phyloP scores from a whole-genome alignment of 2,888 invertebrate genomes.

The Coecobrya sp. region DNA sequence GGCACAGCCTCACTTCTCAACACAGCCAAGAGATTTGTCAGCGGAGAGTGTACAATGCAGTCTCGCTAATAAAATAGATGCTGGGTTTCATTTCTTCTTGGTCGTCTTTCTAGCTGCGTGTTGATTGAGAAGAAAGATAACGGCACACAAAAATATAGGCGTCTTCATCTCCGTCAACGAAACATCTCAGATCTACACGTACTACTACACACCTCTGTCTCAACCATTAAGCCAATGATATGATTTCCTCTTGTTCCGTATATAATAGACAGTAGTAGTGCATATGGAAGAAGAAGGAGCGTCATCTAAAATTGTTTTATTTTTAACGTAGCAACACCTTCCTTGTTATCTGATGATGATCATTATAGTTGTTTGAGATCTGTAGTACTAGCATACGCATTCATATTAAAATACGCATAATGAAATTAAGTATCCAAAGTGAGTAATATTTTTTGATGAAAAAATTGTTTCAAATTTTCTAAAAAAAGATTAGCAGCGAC shows the following conservation, averaged over 20 bases:
- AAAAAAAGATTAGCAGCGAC: no score
- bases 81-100: neutral
- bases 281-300: neutral
- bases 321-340: conserved; percentile 7
- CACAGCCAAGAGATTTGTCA: conserved; percentile 52
- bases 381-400: no score
- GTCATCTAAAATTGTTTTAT: neutral
- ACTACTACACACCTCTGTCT: conserved; percentile 66
- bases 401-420: no score
- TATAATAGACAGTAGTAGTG: neutral
- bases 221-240: conserved; percentile 74
- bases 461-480: no score
- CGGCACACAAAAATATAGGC: conserved; percentile 72
- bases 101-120: neutral
- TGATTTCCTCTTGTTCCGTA: conserved; percentile 55
- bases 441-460: no score
- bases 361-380: neutral
- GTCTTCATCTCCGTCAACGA: conserved; percentile 57
- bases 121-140: conserved; percentile 73
- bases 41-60: conserved; percentile 8
- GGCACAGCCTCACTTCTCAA: conserved; percentile 30
- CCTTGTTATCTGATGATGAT: neutral
- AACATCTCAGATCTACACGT: conserved; percentile 63
- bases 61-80: conserved; percentile 36
- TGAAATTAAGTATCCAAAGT: no score